Percentiles rank a stretch among this genome's conserved stretches.
Conservation (phyloP, 2,888 invertebrate species). For the Marasmarcha lunaedactyla region DNA sequence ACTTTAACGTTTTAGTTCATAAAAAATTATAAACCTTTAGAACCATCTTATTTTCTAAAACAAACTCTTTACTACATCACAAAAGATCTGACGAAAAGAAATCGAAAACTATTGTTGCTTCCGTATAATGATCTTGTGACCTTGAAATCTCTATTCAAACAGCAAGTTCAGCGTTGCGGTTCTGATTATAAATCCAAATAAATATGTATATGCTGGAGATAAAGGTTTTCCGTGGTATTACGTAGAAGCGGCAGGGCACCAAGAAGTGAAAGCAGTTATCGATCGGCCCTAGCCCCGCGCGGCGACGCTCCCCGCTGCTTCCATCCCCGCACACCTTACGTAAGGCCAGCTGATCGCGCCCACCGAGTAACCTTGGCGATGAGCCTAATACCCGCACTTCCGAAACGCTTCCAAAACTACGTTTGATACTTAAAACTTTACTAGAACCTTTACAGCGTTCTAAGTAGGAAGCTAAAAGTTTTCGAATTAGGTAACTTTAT, state of each 20-base stretch:
- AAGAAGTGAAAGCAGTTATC: constrained; percentile 56
- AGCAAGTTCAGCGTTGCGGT: constrained; percentile 10
- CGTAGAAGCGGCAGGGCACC: constrained; percentile 38
- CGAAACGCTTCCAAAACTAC: constrained; percentile 4
- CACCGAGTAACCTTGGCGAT: constrained; percentile 65
- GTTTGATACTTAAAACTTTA: neutral
- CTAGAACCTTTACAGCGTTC: neutral
- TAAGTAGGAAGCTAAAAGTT: too few species aligned
- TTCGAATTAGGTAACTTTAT: too few species aligned
- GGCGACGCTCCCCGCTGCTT: constrained; percentile 23
- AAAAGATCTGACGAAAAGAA: too few species aligned
- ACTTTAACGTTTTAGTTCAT: too few species aligned
- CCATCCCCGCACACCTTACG: constrained; percentile 49
- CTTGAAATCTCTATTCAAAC: too few species aligned
- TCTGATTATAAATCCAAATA: constrained; percentile 1
- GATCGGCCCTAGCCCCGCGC: constrained; percentile 52
- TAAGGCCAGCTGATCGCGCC: constrained; percentile 67
- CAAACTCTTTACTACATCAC: too few species aligned
- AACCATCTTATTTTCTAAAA: too few species aligned
- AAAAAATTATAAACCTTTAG: too few species aligned
- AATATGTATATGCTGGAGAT: too few species aligned
- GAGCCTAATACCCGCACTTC: constrained; percentile 43
- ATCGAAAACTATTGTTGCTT: too few species aligned
- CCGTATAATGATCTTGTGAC: too few species aligned
- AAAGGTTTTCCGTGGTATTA: constrained; percentile 26